Evolutionary conservation across 2,888 invertebrate genomes (phyloP).

Genomic region (Sinohyriopsis cumingii): DNA sequence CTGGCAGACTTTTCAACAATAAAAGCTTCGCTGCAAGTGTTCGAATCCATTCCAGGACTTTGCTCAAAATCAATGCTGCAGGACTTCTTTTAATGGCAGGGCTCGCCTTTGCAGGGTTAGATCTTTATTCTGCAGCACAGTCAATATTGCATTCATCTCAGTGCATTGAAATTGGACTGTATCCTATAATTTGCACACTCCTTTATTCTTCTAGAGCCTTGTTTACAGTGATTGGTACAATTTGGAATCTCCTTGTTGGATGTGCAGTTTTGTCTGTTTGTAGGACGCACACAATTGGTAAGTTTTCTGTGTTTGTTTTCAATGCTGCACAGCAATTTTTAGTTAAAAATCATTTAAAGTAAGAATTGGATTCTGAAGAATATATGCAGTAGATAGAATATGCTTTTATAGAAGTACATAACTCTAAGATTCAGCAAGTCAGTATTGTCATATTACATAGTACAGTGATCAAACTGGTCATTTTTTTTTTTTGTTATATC

Average conservation of each 20-base stretch:
- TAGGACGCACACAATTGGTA: constrained; percentile 73
- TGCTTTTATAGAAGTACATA: too few species aligned
- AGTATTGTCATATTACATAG: too few species aligned
- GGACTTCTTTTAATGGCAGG: constrained; percentile 62
- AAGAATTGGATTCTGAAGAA: too few species aligned
- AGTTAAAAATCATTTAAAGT: too few species aligned
- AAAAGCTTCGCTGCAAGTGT: constrained; percentile 70
- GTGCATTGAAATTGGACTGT: constrained; percentile 54
- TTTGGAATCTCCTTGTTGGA: constrained; percentile 72
- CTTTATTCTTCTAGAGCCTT: constrained; percentile 62
- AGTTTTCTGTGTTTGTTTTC: constrained; percentile 31
- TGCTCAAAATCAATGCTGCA: constrained; percentile 71
- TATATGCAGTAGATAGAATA: too few species aligned
- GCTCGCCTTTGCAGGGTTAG: constrained; percentile 44
- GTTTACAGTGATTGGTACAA: constrained; percentile 66
- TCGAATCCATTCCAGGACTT: constrained; percentile 71
- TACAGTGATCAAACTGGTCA: too few species aligned
- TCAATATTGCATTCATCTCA: constrained; percentile 39
- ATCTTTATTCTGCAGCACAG: constrained; percentile 23
- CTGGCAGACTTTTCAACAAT: constrained; percentile 69
- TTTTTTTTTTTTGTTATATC: too few species aligned
- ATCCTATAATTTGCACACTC: constrained; percentile 60
- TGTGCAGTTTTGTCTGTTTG: constrained; percentile 72
- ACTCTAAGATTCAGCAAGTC: too few species aligned
- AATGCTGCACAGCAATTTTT: neutral